Base-by-base conservation (phyloP, 2,113 vertebrate genomes). In the Zosterops pallidus region DNA sequence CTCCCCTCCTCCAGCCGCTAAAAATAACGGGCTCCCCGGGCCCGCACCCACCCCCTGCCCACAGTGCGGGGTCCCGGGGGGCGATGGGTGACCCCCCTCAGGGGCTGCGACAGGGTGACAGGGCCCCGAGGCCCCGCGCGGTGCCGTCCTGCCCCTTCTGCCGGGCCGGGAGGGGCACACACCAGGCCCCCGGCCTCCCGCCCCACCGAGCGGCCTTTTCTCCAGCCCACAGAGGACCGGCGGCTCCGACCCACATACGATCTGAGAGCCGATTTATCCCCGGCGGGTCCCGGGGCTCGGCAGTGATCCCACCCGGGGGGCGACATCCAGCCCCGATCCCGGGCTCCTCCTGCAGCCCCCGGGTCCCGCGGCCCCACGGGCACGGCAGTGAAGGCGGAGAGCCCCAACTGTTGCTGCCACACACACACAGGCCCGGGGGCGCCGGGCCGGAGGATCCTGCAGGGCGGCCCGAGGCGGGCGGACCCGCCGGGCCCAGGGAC, bases 1-100 rank as follows among this genome's bases (percentile, higher is more conserved):
- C 33, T 90, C 72, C 94, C 95, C 84, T 89, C 91, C 94, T 78
- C 95, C 95, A 93, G 2, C 63, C 46, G 60, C 96, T 86, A 95
- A 87, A 96, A 96, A 96, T 96, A 92, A 22, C 62, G 41, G 1
- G 41, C 56, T 90, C 42, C 35, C 65, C 17, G 7, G 55, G 79
- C 79, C 55, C 47, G 41, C 55, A 35, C 29, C 55, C 25, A 13
- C 44, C 67, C 59, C 59, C 81, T 57, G 65, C 33, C 52, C 67
- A 50, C 44, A 24, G 28, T 5, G 28, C 37, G 24, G 49, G 35
- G 33, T 23, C 67, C 64, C 53, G 47, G 41, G n/a, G 33, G 24
- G 14, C n/a, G 25, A 25, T 1, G 31, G 47, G 6, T 31, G 47
- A 49, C 47, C 55, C 21, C 35, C 35, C 60, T 29, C 10, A 20